Conservation (phyloP, 1,140 invertebrate species). For the Drosophila sulfurigaster region DNA sequence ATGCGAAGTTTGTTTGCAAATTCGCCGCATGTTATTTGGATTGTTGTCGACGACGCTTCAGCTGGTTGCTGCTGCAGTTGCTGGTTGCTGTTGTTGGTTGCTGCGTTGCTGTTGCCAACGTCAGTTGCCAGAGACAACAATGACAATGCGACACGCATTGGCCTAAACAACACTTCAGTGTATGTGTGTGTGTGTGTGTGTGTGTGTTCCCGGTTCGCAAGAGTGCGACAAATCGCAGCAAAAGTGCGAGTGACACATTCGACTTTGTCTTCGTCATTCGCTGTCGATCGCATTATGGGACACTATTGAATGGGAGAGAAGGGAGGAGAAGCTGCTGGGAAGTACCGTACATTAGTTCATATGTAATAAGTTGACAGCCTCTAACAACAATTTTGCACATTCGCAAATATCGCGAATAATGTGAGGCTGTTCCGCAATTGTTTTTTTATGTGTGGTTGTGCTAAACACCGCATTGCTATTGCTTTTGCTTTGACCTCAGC, state of each 20-base stretch:
- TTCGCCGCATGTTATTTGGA: constrained; percentile 12
- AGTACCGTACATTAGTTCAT: constrained; percentile 1
- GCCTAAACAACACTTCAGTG: constrained; percentile 5
- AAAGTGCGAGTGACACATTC: constrained; percentile 14
- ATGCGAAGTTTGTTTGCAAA: constrained; percentile 13
- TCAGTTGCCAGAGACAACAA: constrained; percentile 8
- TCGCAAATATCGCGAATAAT: constrained; percentile 45
- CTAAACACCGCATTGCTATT: constrained; percentile 2
- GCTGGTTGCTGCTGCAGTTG: constrained; percentile 10
- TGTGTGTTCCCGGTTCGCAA: constrained; percentile 27
- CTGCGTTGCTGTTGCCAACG: constrained; percentile 8
- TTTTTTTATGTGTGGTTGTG: constrained; percentile 48
- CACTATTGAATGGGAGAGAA: background rate
- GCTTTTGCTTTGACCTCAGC: constrained; percentile 48
- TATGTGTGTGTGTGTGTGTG: too few species aligned
- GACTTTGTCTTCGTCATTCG: background rate
- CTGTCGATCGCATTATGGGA: background rate
- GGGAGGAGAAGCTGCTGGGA: too few species aligned
- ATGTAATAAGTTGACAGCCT: constrained; percentile 24
- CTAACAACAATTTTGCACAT: constrained; percentile 33
- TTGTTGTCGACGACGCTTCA: constrained; percentile 6
- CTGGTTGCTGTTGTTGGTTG: background rate
- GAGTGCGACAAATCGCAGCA: constrained; percentile 29
- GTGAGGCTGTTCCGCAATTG: constrained; percentile 74
- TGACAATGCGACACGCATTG: constrained; percentile 4